Evolutionary conservation across 2,113 vertebrate species (phyloP).

Genomic region (Lipophrys pholis): DNA sequence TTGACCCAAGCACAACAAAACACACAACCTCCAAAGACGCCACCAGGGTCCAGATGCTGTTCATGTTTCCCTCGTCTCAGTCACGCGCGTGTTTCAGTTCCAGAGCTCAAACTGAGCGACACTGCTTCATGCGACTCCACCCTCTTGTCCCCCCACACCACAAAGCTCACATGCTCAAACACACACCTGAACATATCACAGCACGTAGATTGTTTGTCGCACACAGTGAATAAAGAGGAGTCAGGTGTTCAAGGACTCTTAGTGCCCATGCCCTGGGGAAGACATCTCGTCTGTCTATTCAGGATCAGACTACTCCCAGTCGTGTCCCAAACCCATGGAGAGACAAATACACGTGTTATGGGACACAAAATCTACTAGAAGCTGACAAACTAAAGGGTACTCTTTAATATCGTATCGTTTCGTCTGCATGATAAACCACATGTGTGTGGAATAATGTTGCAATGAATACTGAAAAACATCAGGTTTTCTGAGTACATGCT

Average conservation of each 20-base stretch:
- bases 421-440: no score
- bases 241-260: slow-evolving; percentile 12
- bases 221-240: slow-evolving; percentile 23
- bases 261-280: slow-evolving; percentile 50
- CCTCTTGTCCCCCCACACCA: slow-evolving; percentile 22
- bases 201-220: slow-evolving; percentile 33
- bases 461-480: no score
- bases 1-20: slow-evolving; percentile 12
- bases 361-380: slow-evolving; percentile 7
- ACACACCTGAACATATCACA: slow-evolving; percentile 1
- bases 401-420: not conserved
- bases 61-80: slow-evolving; percentile 45
- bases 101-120: slow-evolving; percentile 6
- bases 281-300: slow-evolving; percentile 46
- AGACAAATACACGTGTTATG: not conserved
- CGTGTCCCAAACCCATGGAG: slow-evolving; percentile 12
- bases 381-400: not conserved
- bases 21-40: slow-evolving; percentile 42
- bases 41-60: slow-evolving; percentile 37
- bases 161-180: not conserved
- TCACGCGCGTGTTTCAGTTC: not conserved
- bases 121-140: slow-evolving; percentile 19
- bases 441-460: no score
- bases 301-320: slow-evolving; percentile 39
- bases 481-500: no score